Base-by-base conservation (phyloP, 1,140 invertebrate genomes). In the Leptestheria dahalacensis region DNA sequence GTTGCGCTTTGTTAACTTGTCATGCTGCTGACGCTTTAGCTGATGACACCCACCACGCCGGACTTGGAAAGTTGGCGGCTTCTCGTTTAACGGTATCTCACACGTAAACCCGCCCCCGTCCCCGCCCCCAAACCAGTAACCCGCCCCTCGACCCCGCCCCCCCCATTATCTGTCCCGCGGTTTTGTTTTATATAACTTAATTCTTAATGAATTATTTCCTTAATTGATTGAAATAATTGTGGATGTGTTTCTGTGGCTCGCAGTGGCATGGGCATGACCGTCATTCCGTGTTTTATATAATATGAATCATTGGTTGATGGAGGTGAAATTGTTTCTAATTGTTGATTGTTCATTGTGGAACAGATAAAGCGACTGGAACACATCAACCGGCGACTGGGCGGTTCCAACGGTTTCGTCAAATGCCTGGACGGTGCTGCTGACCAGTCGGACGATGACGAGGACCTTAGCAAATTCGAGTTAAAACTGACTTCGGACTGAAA, bases 311-410 rank as follows among this genome's bases (percentile, higher is more conserved):
- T 18, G 12, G 55, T 24, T 25, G 21, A 9, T 46, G 33, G 55
- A 9, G 23, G 25, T 33, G 24, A 33, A 4, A 57, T 41, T 25
- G 24, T 41, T n/a, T 15, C 9, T 57, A 10, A 2, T n/a, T n/a
- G 24, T 18, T 33, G 33, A 48, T 20, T 48, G 51, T 48, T 25
- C 41, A 2, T 61, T 55, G 41, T 6, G 23, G 57, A 18, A 20
- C 50, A 62, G 61, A 54, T 62, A 25, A 24, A 62, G 50, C 57
- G 61, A 62, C 54, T 62, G 54, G 61, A 62, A 50, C 61, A 62
- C 56, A 55, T 62, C 12, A 62, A 62, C 50, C 54, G 29, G 47
- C 57, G 58, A 59, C 55, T 62, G n/a, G 58, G 48, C 4, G 49
- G 48, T 12, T 26, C 58, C 9, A 60, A 60, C 11, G 26, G 48